A percentile compares a stretch with the other conserved stretches of the same genome.
phyloP scores from a whole-genome alignment of 1,140 invertebrate species.

The Paracyclopina nana region DNA sequence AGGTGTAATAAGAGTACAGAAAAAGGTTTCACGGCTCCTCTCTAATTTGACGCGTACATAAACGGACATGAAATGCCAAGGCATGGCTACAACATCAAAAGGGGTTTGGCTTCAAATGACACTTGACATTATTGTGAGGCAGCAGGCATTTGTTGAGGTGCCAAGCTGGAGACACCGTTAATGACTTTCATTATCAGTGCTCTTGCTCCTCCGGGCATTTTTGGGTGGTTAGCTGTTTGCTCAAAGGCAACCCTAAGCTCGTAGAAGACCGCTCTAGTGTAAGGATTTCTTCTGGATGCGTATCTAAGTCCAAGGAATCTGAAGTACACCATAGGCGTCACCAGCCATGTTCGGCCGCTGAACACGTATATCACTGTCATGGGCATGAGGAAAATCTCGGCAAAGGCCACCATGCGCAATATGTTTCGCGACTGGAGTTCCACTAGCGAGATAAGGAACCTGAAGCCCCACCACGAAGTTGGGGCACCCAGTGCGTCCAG shows the following conservation, averaged over 20 bases:
- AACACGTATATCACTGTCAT: constrained; percentile 1
- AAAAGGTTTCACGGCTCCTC: no score
- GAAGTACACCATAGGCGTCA: constrained; percentile 12
- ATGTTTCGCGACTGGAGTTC: constrained; percentile 9
- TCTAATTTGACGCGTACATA: no score
- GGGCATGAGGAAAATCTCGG: constrained; percentile 13
- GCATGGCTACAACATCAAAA: no score
- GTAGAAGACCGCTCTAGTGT: constrained; percentile 2
- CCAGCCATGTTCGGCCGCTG: not conserved
- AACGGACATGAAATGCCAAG: no score
- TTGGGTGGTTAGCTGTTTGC: not conserved
- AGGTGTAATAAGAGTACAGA: no score
- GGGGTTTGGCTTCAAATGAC: no score
- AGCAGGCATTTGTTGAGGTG: no score
- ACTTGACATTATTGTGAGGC: no score
- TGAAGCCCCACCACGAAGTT: constrained; percentile 5
- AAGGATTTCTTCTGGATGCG: not conserved
- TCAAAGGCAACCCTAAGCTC: constrained; percentile 2
- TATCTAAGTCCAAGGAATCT: constrained; percentile 5
- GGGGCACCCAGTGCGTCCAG: constrained; percentile 31
- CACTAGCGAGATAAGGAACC: constrained; percentile 7
- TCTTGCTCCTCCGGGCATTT: not conserved
- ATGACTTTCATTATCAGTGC: not conserved
- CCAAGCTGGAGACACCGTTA: not conserved
- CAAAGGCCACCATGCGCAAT: constrained; percentile 3